Base-by-base conservation (phyloP, 2,888 invertebrate species). In the Eristalinus aeneus region DNA sequence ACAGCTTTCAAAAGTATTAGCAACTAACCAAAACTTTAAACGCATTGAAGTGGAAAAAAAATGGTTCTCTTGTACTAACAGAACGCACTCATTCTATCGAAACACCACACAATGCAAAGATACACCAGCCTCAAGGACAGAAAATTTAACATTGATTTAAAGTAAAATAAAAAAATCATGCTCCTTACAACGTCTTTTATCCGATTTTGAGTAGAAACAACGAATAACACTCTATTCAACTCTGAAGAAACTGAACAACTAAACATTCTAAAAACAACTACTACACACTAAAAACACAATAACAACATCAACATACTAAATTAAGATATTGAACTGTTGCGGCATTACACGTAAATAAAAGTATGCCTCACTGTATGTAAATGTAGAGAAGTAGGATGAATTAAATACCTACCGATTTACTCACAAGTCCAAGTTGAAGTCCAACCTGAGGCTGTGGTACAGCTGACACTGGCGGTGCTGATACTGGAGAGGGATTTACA, bases 381-480 rank as follows among this genome's bases (percentile, higher is more conserved):
- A 46, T 20, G 46, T 46, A 32, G 67, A 72, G 68, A 63, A 64
- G 69, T 83, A 76, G 73, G 75, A 84, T 73, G 31, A 81, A 83
- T 27, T n/a, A 46, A 83, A 85, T 92, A 92, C 92, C 91, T 92
- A 93, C 93, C 93, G 93, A 93, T 93, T 93, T 93, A 92, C 93
- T 93, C 91, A 93, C 93, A 92, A 93, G 92, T 91, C 93, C 93
- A 90, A 93, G 93, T 89, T 93, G 93, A 89, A 93, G 90, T 91
- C 93, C 93, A 89, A 93, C 92, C 90, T 92, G 92, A 88, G 92
- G 91, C 73, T 89, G 90, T 89, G 92, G 91, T 89, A 92, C 91
- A 89, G 92, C 92, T 89, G 90, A 89, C 88, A 92, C 90, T 89
- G 92, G 92, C 89, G 93, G 93, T 88, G 93, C 93, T 90, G 94